phyloP scores from a whole-genome alignment of 2,888 invertebrate genomes.

The Tenthredo notha region DNA sequence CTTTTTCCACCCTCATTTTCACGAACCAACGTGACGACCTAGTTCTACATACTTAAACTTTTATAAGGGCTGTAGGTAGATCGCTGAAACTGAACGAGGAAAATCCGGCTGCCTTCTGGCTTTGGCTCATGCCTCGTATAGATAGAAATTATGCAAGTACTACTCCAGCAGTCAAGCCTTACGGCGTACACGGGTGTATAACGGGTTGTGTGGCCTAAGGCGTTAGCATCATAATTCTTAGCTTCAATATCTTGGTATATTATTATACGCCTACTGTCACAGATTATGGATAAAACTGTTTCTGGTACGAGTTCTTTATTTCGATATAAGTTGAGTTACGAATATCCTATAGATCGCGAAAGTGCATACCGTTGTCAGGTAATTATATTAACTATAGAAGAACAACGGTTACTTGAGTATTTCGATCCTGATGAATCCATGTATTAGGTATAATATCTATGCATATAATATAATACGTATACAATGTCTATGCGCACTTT shows the following conservation, averaged over 20 bases:
- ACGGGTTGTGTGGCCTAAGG: constrained; percentile 31
- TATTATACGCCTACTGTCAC: constrained; percentile 42
- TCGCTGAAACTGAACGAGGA: constrained; percentile 3
- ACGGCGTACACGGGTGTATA: background rate
- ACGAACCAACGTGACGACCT: background rate
- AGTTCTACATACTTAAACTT: constrained; percentile 22
- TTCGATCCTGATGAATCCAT: background rate
- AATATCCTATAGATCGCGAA: background rate
- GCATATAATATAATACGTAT: background rate
- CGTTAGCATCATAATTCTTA: background rate
- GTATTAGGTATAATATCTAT: background rate
- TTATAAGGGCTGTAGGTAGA: background rate
- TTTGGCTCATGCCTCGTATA: background rate
- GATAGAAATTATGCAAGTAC: background rate
- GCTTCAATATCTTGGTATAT: background rate
- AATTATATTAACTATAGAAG: constrained; percentile 7
- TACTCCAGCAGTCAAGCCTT: background rate
- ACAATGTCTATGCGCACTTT: background rate
- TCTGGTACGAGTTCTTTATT: background rate
- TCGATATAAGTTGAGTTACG: background rate
- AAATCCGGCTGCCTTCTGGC: background rate
- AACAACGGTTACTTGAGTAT: constrained; percentile 26
- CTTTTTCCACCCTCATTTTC: background rate
- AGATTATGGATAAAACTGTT: background rate
- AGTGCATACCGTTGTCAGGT: background rate